A percentile compares a stretch with the other conserved stretches of the same genome.
Conservation (phyloP, 2,888 invertebrate genomes). For the Melangyna quadrimaculata region DNA sequence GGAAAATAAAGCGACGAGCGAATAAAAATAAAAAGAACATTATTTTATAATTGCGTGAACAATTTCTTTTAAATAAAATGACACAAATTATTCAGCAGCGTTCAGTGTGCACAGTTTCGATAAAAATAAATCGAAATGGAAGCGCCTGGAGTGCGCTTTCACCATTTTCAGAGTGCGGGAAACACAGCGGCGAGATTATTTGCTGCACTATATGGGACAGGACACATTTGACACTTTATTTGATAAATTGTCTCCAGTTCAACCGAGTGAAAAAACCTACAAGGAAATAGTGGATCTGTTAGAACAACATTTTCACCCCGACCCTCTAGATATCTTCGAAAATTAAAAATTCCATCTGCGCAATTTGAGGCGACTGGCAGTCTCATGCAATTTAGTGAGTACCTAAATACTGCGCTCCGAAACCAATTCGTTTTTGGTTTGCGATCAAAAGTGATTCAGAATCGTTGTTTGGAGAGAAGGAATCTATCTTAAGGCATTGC, state of each 20-base stretch:
- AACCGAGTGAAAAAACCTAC: not conserved
- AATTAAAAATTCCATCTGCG: not conserved
- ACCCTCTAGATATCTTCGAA: not conserved
- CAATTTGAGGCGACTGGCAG: too few relatives aligned
- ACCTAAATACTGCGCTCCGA: not conserved
- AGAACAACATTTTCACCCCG: not conserved
- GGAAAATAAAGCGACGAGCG: too few relatives aligned
- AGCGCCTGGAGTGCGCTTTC: not conserved
- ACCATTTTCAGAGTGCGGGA: not conserved
- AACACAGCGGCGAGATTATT: not conserved
- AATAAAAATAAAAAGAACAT: too few relatives aligned
- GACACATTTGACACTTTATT: not conserved
- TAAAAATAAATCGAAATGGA: not conserved
- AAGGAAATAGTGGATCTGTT: not conserved
- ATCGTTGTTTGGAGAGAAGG: not conserved
- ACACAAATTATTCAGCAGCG: not conserved
- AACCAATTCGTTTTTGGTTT: not conserved
- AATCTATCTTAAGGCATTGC: not conserved
- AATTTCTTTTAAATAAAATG: too few relatives aligned
- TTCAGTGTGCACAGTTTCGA: not conserved
- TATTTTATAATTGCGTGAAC: too few relatives aligned
- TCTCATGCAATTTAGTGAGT: not conserved
- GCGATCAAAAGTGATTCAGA: not conserved
- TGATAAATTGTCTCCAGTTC: not conserved
- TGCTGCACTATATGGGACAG: not conserved